These are phyloP conservation scores for Aeoliscus strigatus DNA, from an alignment of 2,797 vertebrate species.

Conservation along the genomic window DNA sequence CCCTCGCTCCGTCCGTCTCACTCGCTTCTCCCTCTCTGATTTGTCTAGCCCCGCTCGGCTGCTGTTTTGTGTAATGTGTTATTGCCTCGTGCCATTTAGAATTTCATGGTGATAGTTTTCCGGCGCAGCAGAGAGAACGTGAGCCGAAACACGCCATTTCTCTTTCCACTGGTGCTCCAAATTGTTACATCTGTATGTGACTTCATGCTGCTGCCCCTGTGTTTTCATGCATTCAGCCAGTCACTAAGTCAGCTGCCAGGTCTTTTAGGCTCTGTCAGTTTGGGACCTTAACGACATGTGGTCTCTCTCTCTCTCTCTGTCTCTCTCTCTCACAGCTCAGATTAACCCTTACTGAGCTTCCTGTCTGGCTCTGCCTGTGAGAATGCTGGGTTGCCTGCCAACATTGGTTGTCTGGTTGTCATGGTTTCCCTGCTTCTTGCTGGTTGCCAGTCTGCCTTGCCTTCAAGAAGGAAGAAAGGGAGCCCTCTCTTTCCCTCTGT, in stretches of 20 bases:
- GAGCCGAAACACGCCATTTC: constrained; percentile 21
- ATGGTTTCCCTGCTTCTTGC: constrained; percentile 69
- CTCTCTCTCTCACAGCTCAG: constrained; percentile 43
- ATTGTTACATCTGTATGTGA: constrained; percentile 40
- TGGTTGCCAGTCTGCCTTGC: constrained; percentile 69
- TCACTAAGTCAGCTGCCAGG: constrained; percentile 17
- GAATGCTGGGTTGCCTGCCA: constrained; percentile 64
- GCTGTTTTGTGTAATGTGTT: constrained; percentile 42
- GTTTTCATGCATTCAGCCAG: constrained; percentile 10
- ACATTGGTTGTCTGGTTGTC: constrained; percentile 73
- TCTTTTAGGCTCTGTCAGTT: constrained; percentile 20
- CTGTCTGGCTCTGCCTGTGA: constrained; percentile 61
- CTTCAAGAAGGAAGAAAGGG: constrained; percentile 47
- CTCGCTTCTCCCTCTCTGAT: constrained; percentile 14
- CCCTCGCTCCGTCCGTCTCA: constrained; percentile 17
- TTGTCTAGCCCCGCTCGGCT: constrained; percentile 18
- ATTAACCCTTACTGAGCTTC: constrained; percentile 63
- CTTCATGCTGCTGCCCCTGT: constrained; percentile 22
- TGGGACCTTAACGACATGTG: constrained; percentile 28
- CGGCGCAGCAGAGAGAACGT: constrained; percentile 20
- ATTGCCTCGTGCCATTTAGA: constrained; percentile 40
- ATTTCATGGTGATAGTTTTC: constrained; percentile 46
- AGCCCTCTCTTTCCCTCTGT: constrained; percentile 16
- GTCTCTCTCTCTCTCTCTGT: constrained; percentile 13
- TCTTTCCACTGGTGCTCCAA: constrained; percentile 18